Base-by-base conservation (phyloP, 2,888 invertebrate genomes). In the Tachina lurida region DNA sequence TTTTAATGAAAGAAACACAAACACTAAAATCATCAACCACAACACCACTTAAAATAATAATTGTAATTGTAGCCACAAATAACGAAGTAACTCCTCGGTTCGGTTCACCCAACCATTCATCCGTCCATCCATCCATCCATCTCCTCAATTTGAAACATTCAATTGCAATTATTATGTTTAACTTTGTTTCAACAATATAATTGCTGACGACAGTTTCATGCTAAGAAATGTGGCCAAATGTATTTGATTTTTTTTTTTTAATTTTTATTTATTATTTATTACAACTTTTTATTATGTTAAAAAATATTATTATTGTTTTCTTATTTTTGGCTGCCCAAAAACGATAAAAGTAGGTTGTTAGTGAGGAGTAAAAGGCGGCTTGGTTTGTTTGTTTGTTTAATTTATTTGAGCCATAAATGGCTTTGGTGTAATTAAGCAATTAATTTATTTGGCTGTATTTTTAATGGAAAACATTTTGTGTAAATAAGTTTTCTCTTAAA, bases 101-200 rank as follows among this genome's bases (percentile, higher is more conserved):
- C 13, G 13, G 31, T 31, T 13, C 56, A 77, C 7, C 10, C 22
- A 62, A 49, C 9, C 19, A 63, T 31, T 31, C 10, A 49, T 15
- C 31, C 10, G 39, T 15, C 31, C 47, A 73, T 47, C 13, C 13
- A 47, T 65, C 49, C 41, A 31, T 31, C 22, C 60, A 68, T 43
- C 13, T 62, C 52, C 17, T 70, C 19, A 78, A 60, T 81, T 75
- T 12, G 52, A 71, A 54, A 60, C 52, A 68, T 43, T 81, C 81
- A 84, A 87, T 89, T 88, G 75, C 89, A 85, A 84, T 85, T 87
- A 81, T 85, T 85, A 87, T 84, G 77, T 77, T 75, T 39, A 68
- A 87, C 80, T 71, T 73, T 58, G 41, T 70, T 65, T 68, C 19
- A 70, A 78, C 75, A 79, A 71, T 70, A 45, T 62, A 31, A 80